phyloP scores from a whole-genome alignment of 30 jellyfish, hydroid and myxozoan species.

The Cassiopea xamachana region DNA sequence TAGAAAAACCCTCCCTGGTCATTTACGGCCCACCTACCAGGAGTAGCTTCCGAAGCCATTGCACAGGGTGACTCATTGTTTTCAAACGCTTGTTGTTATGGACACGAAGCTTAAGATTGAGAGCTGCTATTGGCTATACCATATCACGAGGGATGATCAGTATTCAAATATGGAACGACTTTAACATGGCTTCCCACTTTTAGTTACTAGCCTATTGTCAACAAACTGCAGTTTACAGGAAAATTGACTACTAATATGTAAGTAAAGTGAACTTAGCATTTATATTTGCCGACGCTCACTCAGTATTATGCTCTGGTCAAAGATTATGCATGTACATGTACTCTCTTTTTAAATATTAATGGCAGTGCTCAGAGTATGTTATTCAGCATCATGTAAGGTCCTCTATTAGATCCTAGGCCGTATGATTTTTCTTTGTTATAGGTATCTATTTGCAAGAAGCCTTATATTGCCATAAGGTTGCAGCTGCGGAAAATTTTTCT shows the following conservation, averaged over 20 bases:
- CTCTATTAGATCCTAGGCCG: background rate
- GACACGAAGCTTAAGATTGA: background rate
- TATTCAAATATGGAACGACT: constrained; percentile 33
- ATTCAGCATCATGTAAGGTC: background rate
- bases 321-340: background rate
- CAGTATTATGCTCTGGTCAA: background rate
- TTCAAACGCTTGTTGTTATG: constrained; percentile 11
- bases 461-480: no score
- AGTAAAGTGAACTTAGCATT: background rate
- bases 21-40: no score
- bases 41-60: no score
- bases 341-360: background rate
- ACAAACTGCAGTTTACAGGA: background rate
- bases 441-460: background rate
- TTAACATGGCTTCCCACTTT: constrained; percentile 10
- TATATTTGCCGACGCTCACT: background rate
- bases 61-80: constrained; percentile 30
- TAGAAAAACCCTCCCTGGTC: no score
- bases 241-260: background rate
- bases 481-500: no score
- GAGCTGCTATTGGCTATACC: constrained; percentile 14
- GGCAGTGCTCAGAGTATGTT: background rate
- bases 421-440: background rate
- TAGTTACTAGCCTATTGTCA: background rate
- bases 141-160: constrained; percentile 21